phyloP scores from a whole-genome alignment of 1,140 invertebrate genomes.

The Heterodera carotae region DNA sequence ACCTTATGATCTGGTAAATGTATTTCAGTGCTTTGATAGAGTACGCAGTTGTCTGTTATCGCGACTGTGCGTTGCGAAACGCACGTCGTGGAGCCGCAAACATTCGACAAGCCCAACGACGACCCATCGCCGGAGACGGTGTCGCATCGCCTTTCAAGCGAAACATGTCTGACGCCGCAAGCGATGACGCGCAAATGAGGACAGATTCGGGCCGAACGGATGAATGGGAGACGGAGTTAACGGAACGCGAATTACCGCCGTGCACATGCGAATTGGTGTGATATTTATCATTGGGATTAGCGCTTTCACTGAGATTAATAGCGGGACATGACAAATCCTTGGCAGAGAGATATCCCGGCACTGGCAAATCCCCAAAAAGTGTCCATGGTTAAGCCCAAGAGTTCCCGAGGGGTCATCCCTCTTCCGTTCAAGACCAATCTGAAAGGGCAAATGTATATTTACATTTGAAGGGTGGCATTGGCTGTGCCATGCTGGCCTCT shows the following conservation, averaged over 20 bases:
- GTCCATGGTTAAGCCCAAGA: too few relatives aligned
- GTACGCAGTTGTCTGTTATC: slow-evolving; percentile 55
- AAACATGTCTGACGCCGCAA: not conserved
- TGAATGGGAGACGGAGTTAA: not conserved
- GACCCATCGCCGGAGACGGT: not conserved
- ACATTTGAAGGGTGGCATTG: slow-evolving; percentile 21
- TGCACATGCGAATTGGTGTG: slow-evolving; percentile 43
- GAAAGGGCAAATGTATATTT: too few relatives aligned
- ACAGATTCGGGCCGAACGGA: not conserved
- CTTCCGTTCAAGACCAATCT: too few relatives aligned
- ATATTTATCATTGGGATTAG: slow-evolving; percentile 2
- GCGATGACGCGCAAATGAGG: not conserved
- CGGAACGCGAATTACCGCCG: not conserved
- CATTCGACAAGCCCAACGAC: slow-evolving; percentile 14
- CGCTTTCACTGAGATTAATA: too few relatives aligned
- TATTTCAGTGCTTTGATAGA: slow-evolving; percentile 51
- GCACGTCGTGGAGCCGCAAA: slow-evolving; percentile 3
- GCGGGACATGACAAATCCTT: too few relatives aligned
- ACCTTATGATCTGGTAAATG: too few relatives aligned
- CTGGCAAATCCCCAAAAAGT: too few relatives aligned
- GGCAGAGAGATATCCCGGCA: too few relatives aligned
- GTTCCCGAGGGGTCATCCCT: too few relatives aligned
- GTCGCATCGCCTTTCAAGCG: not conserved
- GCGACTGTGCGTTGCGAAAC: slow-evolving; percentile 36
- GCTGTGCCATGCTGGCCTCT: slow-evolving; percentile 10